These are phyloP conservation scores for Phyllopteryx taeniolatus DNA, from an alignment of 2,113 vertebrate genomes.

Conservation along the genomic window DNA sequence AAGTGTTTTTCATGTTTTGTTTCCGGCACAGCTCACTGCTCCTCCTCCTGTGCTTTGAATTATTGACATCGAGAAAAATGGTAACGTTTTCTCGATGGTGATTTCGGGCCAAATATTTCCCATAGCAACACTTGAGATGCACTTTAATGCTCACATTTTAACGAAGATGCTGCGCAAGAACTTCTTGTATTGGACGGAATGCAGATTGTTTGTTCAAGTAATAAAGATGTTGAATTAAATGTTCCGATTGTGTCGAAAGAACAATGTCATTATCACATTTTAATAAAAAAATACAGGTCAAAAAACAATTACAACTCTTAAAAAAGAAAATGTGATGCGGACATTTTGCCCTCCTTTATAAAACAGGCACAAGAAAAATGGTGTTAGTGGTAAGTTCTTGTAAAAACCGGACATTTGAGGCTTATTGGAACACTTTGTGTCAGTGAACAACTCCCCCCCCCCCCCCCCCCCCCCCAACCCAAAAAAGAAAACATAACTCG, in stretches of 20 bases:
- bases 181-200: neutral
- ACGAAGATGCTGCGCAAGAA: neutral
- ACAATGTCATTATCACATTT: slow-evolving; percentile 19
- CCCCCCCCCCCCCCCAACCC: too few species aligned
- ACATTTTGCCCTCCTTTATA: slow-evolving; percentile 24
- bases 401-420: neutral
- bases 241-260: neutral
- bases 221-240: neutral
- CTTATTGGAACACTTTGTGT: neutral
- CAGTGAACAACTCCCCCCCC: neutral
- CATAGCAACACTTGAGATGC: slow-evolving; percentile 33
- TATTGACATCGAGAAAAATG: neutral
- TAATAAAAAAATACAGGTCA: slow-evolving; percentile 44
- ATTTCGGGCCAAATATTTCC: neutral
- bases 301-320: slow-evolving; percentile 7
- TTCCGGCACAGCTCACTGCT: slow-evolving; percentile 3
- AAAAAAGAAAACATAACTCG: neutral
- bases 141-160: slow-evolving; percentile 41
- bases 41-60: neutral
- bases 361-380: slow-evolving; percentile 7
- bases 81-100: slow-evolving; percentile 1
- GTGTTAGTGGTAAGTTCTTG: neutral
- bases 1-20: neutral
- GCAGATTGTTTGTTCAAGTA: neutral
- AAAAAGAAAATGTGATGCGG: slow-evolving; percentile 21